Conservation (phyloP, 2,888 invertebrate species). For the Melinaea marsaeus region DNA sequence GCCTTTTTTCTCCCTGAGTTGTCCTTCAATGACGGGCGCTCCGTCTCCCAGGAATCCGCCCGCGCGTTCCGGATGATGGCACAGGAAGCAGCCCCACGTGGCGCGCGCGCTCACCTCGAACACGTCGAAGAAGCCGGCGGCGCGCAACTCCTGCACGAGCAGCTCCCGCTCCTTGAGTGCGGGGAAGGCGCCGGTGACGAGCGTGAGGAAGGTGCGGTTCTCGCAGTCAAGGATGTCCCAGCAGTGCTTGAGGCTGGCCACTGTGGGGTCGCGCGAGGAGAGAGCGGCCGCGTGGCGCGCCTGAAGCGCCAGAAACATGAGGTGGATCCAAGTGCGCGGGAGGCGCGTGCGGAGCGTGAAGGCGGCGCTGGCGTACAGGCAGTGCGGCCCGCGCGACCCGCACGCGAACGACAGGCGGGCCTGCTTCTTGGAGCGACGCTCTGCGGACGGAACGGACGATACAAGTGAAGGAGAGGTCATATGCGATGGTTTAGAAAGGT, state of each 20-base stretch:
- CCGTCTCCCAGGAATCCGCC: conserved; percentile 89
- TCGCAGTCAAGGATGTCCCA: conserved; percentile 97
- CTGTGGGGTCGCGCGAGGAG: conserved; percentile 88
- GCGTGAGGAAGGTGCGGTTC: conserved; percentile 90
- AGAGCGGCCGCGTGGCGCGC: conserved; percentile 87
- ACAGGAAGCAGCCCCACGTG: conserved; percentile 94
- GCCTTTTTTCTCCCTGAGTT: conserved; percentile 94
- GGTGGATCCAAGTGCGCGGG: conserved; percentile 94
- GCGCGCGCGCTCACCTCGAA: conserved; percentile 84
- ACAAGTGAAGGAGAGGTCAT: neutral
- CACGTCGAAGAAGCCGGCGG: conserved; percentile 94
- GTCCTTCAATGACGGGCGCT: conserved; percentile 92
- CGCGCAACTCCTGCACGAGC: conserved; percentile 89
- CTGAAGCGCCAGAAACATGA: conserved; percentile 96
- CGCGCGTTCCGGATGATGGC: conserved; percentile 94
- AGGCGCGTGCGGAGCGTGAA: conserved; percentile 88
- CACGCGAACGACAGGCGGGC: conserved; percentile 94
- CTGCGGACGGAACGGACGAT: conserved; percentile 55
- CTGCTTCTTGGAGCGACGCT: conserved; percentile 89
- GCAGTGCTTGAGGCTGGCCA: conserved; percentile 91
- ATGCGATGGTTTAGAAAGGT: neutral
- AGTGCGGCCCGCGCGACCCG: conserved; percentile 89
- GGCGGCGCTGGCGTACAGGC: conserved; percentile 88
- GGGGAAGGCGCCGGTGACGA: conserved; percentile 96
- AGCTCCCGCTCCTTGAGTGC: conserved; percentile 93